phyloP scores from a whole-genome alignment of 2,888 invertebrate genomes.

The Hartigia nigra region DNA sequence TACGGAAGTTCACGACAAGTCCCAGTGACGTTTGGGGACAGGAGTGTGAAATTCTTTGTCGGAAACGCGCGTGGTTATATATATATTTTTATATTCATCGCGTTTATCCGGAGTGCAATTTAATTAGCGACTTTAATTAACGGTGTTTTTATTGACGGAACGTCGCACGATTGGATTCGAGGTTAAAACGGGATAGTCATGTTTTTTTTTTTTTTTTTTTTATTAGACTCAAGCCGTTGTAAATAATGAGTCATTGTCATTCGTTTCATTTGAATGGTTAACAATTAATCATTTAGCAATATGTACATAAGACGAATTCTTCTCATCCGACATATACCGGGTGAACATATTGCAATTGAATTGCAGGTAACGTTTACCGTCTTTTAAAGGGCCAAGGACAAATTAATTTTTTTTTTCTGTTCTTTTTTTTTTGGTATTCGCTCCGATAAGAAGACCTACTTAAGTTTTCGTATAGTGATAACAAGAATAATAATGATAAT shows the following conservation, averaged over 20 bases:
- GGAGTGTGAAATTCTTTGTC: no score
- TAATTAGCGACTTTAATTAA: background rate
- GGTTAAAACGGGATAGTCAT: background rate
- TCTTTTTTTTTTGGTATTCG: no score
- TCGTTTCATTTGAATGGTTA: background rate
- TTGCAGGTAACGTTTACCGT: background rate
- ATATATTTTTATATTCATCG: background rate
- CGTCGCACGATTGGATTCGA: background rate
- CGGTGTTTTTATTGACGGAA: background rate
- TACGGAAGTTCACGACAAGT: no score
- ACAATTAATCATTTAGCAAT: background rate
- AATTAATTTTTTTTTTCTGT: no score
- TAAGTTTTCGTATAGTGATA: background rate
- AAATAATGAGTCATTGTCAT: background rate
- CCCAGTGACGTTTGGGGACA: no score
- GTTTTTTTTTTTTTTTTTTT: background rate
- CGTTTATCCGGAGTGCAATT: background rate
- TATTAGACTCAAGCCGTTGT: background rate
- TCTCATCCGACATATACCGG: background rate
- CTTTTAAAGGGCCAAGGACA: background rate
- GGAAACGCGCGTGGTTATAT: no score
- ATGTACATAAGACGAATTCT: background rate
- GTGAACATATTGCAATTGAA: background rate
- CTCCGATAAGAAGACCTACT: no score
- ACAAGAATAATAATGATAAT: background rate